Evolutionary conservation across 1,140 invertebrate species (phyloP), one percentile per base, ranked within the genome.

Genomic region (Penaeus chinensis): DNA sequence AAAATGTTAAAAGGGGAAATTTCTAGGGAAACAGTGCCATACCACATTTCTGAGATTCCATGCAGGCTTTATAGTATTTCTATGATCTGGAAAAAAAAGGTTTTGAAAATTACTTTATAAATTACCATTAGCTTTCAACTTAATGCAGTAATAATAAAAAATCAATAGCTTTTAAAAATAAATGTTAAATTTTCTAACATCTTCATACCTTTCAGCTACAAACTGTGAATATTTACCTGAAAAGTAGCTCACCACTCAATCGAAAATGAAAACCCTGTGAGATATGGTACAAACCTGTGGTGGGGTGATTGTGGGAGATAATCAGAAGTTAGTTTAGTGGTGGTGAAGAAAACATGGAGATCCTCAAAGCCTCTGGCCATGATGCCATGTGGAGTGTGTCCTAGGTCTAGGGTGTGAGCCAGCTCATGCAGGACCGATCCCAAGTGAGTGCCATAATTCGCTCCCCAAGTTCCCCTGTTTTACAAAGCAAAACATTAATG

Each of bases 341-440:
- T 85, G 10, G 96, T 85, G 95, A 96, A 91, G 94, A 94, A 93
- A 95, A 95, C 74, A 96, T 95, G 91, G n/a, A 94, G 91, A 90
- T 98, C 96, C 92, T 98, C 97, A 92, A 99, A 98, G 22, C 97
- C 97, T 91, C 96, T 94, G 22, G 96, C 96, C 98, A 99, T 99
- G 76, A 99, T 96, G 13, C 98, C 98, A 90, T 96, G 94, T 89
- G 95, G 94, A 0, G 97, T 96, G 92, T 99, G 98, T 0, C 97
- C 97, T 62, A 99, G 94, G 93, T 99, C 97, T 92, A 99, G 98
- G 2, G 96, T 97, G 92, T 99, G 98, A 20, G 97, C 97, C 71
- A 99, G 92, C 93, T 99, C 98, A 93, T 99, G 98, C 54, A 98
- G 95, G 13, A 97, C 95, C n/a, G 97, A 96, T 8, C 98, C 98